phyloP scores from a whole-genome alignment of 2,888 invertebrate species.

The Aelia acuminata region DNA sequence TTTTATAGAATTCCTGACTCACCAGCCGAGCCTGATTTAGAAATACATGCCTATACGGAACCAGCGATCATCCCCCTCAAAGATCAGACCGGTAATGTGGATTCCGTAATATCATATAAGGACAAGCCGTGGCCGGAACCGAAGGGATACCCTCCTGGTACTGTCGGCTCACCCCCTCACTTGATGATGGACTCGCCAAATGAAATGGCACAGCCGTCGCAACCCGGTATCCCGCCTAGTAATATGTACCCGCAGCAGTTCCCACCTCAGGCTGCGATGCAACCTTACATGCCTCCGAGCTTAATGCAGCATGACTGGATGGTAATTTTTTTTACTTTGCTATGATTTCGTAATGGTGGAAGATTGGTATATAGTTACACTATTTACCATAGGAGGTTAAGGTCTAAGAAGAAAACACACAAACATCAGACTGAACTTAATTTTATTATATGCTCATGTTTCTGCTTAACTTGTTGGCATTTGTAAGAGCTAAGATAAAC shows the following conservation, averaged over 20 bases:
- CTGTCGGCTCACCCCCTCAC: constrained; percentile 54
- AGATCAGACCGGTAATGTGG: constrained; percentile 87
- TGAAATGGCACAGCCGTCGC: constrained; percentile 48
- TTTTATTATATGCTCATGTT: too few relatives aligned
- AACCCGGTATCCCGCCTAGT: constrained; percentile 63
- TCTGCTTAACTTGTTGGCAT: too few relatives aligned
- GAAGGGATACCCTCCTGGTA: constrained; percentile 62
- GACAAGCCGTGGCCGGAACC: constrained; percentile 88
- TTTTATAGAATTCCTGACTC: constrained; percentile 82
- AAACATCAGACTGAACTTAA: too few relatives aligned
- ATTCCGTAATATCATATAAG: constrained; percentile 84
- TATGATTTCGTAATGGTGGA: neutral
- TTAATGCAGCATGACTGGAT: constrained; percentile 65
- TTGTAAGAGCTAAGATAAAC: too few relatives aligned
- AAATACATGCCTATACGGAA: constrained; percentile 82
- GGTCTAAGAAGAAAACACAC: too few relatives aligned
- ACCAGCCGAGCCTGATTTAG: constrained; percentile 88
- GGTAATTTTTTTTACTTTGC: constrained; percentile 56
- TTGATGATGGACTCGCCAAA: constrained; percentile 66
- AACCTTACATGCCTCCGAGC: constrained; percentile 63
- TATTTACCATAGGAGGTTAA: neutral
- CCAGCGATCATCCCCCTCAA: constrained; percentile 89
- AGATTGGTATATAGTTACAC: too few relatives aligned
- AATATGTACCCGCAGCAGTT: constrained; percentile 62
- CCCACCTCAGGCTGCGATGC: constrained; percentile 66